phyloP scores from a whole-genome alignment of 1,140 invertebrate species.

The Brachionus manjavacas region DNA sequence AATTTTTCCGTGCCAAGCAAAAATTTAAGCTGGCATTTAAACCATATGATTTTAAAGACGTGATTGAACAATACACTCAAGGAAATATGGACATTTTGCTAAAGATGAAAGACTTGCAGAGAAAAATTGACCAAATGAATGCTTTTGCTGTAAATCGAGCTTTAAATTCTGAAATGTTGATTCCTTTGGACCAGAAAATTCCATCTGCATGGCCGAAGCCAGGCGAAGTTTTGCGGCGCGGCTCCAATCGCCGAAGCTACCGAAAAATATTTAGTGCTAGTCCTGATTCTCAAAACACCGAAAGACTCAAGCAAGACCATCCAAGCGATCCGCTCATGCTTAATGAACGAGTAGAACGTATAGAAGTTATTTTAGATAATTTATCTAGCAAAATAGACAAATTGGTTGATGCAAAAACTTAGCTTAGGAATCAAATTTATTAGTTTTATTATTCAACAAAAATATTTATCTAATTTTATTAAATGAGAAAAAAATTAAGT shows the following conservation, averaged over 20 bases:
- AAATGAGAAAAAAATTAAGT: neutral
- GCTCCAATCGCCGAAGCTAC: neutral
- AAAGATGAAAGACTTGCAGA: slow-evolving; percentile 40
- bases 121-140: slow-evolving; percentile 41
- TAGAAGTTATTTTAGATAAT: neutral
- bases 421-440: too few species aligned
- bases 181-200: neutral
- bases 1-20: slow-evolving; percentile 32
- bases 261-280: neutral
- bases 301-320: neutral
- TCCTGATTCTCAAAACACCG: neutral
- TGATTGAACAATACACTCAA: slow-evolving; percentile 40
- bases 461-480: neutral
- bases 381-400: neutral
- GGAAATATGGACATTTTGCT: slow-evolving; percentile 37
- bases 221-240: neutral
- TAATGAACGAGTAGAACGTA: neutral
- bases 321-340: neutral
- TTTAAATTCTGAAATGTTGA: neutral
- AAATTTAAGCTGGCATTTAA: slow-evolving; percentile 41
- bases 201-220: neutral
- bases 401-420: neutral
- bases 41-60: slow-evolving; percentile 35
- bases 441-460: neutral
- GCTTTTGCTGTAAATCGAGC: neutral